Base-by-base conservation (phyloP, 1,140 invertebrate species). In the Araneus ventricosus region DNA sequence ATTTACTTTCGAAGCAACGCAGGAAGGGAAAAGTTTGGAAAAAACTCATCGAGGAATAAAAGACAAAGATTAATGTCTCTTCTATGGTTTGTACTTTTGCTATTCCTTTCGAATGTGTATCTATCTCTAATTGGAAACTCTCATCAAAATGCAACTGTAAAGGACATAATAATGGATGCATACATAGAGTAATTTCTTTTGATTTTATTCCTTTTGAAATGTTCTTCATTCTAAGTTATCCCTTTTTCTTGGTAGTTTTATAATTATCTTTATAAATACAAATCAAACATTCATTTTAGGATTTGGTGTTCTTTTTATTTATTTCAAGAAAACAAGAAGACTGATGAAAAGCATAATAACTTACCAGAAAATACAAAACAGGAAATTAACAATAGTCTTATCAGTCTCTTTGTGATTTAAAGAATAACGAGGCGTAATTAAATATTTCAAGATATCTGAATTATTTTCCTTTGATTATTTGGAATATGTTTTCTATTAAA, bases 1-100 rank as follows among this genome's bases (percentile, higher is more conserved):
- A 84, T 84, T 84, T 84, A 41, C 27, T 84, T 52, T 84, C 80
- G 37, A 24, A 41, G 24, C 34, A 37, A 80, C 41, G 20, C 79
- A 80, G 24, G 37, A 7, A 34, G 24, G 22, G 70, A 75, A 75
- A 34, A 3, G 10, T 30, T 34, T 8, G 0, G 24, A 34, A 70
- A 45, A 82, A 82, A 84, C 52, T 4, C n/a, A 5, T 24, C n/a
- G n/a, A n/a, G 14, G 2, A 45, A 75, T 22, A 75, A 37, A 34
- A 34, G 17, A 20, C 1, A 20, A 75, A 34, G n/a, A 45, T 45
- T 84, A 84, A 45, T 17, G 41, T 34, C 45, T 84, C 27, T n/a
- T 84, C 3, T 52, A 52, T 52, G n/a, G 14, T 84, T 84, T 84
- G 45, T 84, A 45, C 22, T 41, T 52, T 84, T 84, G 14, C 14